Evolutionary conservation across 2,113 vertebrate genomes (phyloP).

Genomic region (Engraulis encrasicolus): DNA sequence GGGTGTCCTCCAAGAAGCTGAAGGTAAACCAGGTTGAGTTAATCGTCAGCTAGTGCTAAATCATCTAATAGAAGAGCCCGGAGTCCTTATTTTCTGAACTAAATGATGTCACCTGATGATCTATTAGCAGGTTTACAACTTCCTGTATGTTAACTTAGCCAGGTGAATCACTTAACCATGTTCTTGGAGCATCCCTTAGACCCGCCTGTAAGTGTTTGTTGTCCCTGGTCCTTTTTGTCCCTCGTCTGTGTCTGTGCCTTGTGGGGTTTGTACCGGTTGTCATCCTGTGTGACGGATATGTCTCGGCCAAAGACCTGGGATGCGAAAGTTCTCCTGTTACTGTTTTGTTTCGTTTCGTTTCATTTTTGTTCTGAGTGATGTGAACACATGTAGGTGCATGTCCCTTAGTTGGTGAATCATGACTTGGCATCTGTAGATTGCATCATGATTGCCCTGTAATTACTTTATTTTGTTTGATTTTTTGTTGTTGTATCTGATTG

Average conservation of each 20-base stretch:
- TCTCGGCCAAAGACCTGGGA: not conserved
- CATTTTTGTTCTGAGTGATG: not conserved
- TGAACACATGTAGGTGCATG: not conserved
- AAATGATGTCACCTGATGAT: no score
- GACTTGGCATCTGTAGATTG: not conserved
- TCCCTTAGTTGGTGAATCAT: not conserved
- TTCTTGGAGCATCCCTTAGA: no score
- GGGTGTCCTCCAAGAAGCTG: no score
- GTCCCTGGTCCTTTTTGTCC: no score
- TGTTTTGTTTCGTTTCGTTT: not conserved
- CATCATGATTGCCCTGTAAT: slow-evolving; percentile 2
- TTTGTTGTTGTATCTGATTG: not conserved
- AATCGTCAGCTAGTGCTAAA: no score
- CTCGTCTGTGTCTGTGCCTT: no score
- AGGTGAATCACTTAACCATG: no score
- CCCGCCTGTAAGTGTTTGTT: not conserved
- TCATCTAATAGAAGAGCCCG: no score
- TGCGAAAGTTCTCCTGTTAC: not conserved
- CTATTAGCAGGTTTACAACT: no score
- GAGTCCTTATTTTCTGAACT: no score
- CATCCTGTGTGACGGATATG: not conserved
- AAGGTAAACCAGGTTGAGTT: no score
- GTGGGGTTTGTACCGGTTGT: not conserved
- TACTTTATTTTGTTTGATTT: not conserved
- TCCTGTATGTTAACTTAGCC: no score